Conservation (phyloP, 2,797 vertebrate genomes). For the Platyrinchus mystaceus region DNA sequence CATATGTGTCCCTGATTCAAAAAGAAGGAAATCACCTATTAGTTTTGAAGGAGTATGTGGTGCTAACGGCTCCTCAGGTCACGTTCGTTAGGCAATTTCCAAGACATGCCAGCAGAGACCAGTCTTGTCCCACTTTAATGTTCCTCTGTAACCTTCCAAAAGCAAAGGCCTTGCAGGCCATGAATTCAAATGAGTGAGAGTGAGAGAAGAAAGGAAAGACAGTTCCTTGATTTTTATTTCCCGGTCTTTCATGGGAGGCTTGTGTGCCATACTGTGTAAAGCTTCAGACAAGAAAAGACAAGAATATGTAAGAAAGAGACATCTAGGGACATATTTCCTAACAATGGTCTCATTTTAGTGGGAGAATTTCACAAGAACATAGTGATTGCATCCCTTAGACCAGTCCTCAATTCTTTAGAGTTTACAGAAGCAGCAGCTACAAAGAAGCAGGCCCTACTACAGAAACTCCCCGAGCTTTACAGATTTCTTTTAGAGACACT, state of each 20-base stretch:
- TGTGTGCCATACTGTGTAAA: background rate
- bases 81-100: background rate
- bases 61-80: background rate
- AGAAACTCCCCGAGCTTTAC: background rate
- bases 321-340: background rate
- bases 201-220: background rate
- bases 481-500: background rate
- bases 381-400: background rate
- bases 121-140: conserved; percentile 1
- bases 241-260: background rate
- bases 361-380: background rate
- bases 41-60: background rate
- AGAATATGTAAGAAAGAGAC: background rate
- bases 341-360: background rate
- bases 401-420: background rate
- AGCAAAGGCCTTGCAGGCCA: background rate
- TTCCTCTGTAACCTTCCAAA: background rate
- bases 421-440: background rate
- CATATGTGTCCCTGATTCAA: background rate
- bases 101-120: conserved; percentile 54
- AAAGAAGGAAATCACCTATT: background rate
- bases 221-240: background rate
- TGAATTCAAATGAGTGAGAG: background rate
- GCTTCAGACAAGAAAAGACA: background rate
- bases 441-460: background rate